Evolutionary conservation across 2,888 invertebrate genomes (phyloP).

Genomic region (Cerceris ruficornis): DNA sequence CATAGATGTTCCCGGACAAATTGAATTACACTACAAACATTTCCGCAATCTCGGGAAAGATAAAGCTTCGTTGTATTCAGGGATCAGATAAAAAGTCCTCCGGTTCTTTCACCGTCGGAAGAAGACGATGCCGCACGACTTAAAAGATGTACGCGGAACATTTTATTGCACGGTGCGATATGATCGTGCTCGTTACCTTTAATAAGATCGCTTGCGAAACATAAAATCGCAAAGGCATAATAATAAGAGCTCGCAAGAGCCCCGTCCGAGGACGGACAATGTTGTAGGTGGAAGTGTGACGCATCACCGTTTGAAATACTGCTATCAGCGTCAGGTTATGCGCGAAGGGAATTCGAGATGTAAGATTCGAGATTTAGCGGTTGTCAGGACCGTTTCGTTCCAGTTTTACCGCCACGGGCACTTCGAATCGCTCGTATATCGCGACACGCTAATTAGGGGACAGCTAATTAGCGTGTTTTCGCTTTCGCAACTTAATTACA

Average conservation of each 20-base stretch:
- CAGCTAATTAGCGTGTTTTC: conserved; percentile 46
- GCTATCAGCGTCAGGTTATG: conserved; percentile 51
- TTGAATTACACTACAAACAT: conserved; percentile 19
- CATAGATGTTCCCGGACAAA: conserved; percentile 16
- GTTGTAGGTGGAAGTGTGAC: conserved; percentile 72
- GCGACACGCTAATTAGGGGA: conserved; percentile 46
- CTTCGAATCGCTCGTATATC: conserved; percentile 48
- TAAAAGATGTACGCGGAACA: conserved; percentile 18
- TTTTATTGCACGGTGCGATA: conserved; percentile 67
- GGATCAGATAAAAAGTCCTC: conserved; percentile 23
- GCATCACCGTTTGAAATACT: conserved; percentile 67
- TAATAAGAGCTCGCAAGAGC: conserved; percentile 61
- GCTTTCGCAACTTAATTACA: conserved; percentile 22
- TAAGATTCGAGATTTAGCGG: conserved; percentile 55
- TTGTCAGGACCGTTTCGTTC: conserved; percentile 50
- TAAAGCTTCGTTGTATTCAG: neutral
- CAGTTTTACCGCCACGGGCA: conserved; percentile 56
- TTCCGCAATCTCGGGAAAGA: conserved; percentile 1
- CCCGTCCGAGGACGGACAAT: conserved; percentile 54
- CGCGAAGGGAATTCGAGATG: conserved; percentile 13
- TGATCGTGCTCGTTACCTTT: conserved; percentile 73
- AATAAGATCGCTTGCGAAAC: conserved; percentile 72
- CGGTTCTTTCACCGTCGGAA: neutral
- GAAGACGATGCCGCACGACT: neutral
- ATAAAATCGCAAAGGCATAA: conserved; percentile 68